Percentiles rank a stretch among this genome's conserved stretches.
Evolutionary conservation across 2,888 invertebrate genomes (phyloP).

Genomic region (Archips xylosteana): DNA sequence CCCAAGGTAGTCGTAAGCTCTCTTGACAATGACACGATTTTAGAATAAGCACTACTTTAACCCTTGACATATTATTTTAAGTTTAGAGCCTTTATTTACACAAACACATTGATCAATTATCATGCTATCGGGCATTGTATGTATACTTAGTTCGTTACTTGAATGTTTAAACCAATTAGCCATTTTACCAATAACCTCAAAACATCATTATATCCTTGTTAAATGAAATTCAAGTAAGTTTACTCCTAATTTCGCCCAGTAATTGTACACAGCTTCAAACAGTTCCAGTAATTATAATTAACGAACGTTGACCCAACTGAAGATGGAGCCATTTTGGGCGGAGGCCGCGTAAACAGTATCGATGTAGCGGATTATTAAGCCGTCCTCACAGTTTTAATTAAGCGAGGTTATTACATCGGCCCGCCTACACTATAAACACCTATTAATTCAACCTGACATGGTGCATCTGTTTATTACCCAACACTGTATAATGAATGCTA

Average conservation of each 20-base stretch:
- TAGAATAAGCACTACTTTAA: not conserved
- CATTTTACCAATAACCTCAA: not conserved
- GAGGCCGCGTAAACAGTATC: constrained; percentile 29
- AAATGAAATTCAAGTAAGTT: not conserved
- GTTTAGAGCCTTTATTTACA: not conserved
- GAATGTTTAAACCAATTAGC: not conserved
- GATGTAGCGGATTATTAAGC: constrained; percentile 56
- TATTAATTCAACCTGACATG: constrained; percentile 27
- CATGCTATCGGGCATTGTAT: too few species aligned
- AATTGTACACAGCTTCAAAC: constrained; percentile 27
- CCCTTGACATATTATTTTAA: too few species aligned
- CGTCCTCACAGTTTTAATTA: constrained; percentile 65
- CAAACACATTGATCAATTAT: not conserved
- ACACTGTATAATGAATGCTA: constrained; percentile 12
- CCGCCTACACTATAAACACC: constrained; percentile 42
- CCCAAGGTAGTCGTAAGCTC: not conserved
- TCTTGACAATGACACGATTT: not conserved
- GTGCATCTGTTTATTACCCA: constrained; percentile 27
- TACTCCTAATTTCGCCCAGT: not conserved
- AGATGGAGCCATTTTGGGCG: constrained; percentile 36
- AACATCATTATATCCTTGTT: not conserved
- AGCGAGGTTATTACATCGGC: constrained; percentile 56
- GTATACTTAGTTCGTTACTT: too few species aligned
- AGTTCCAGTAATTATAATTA: constrained; percentile 36
- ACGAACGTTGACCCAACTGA: constrained; percentile 41